phyloP scores from a whole-genome alignment of 2,888 invertebrate species.

The Emmelina monodactyla region DNA sequence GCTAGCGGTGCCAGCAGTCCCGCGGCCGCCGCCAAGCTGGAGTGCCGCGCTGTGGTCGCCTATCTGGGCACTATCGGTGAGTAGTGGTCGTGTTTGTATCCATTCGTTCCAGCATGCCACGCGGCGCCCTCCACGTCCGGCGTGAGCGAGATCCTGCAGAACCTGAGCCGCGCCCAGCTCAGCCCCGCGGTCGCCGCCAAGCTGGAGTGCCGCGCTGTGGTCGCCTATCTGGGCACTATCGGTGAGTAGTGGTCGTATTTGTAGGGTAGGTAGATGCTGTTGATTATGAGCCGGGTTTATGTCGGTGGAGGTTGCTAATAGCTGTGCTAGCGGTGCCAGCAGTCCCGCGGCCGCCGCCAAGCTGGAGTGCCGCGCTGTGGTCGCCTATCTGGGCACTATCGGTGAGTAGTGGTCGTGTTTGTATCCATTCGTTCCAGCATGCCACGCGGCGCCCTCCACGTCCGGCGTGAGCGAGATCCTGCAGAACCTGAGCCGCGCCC shows the following conservation, averaged over 20 bases:
- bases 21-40: conserved; percentile 61
- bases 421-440: conserved; percentile 34
- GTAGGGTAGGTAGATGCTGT: no score
- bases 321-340: no score
- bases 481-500: conserved; percentile 44
- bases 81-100: no score
- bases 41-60: conserved; percentile 87
- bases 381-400: conserved; percentile 94
- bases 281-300: no score
- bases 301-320: no score
- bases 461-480: conserved; percentile 52
- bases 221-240: conserved; percentile 94
- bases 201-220: conserved; percentile 83
- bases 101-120: conserved; percentile 38
- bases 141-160: conserved; percentile 51
- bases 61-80: conserved; percentile 86
- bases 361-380: conserved; percentile 83
- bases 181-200: conserved; percentile 47
- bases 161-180: conserved; percentile 42
- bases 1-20: no score
- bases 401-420: no score
- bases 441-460: conserved; percentile 46
- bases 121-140: conserved; percentile 48
- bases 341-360: conserved; percentile 47
- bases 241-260: no score